phyloP scores from a whole-genome alignment of 2,797 vertebrate species.

The Cygnus olor region DNA sequence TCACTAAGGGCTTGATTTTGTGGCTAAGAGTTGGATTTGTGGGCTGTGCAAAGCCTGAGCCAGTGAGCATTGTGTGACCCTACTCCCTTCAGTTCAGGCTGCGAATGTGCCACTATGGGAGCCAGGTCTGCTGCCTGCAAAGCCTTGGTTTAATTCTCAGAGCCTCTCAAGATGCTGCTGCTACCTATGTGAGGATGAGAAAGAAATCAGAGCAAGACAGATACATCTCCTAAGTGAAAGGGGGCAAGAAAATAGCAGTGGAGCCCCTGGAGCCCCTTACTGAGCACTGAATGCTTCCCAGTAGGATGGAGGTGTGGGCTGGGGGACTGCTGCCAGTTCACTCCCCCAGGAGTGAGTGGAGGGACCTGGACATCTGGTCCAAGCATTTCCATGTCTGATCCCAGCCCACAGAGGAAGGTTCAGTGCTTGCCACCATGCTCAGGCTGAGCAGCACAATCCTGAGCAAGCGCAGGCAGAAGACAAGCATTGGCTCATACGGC shows the following conservation, averaged over 20 bases:
- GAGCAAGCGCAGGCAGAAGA: neutral
- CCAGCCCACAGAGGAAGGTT: neutral
- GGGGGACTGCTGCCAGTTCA: neutral
- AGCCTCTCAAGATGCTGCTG: neutral
- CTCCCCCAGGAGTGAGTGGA: neutral
- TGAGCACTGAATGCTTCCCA: neutral
- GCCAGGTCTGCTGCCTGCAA: neutral
- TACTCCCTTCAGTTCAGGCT: neutral
- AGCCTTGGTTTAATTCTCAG: neutral
- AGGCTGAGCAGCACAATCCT: neutral
- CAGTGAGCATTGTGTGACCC: neutral
- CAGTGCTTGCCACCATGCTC: fast-evolving
- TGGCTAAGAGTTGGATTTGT: neutral
- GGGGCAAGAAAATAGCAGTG: neutral
- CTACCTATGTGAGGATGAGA: neutral
- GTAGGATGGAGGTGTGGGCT: neutral
- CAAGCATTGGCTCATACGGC: neutral
- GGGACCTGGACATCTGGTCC: neutral
- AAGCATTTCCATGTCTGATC: neutral
- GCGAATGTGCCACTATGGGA: neutral
- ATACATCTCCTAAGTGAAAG: neutral
- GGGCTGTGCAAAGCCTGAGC: neutral
- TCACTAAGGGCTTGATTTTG: fast-evolving
- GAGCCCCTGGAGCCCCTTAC: neutral
- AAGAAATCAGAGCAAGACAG: neutral